Percentiles rank a stretch among this genome's conserved stretches.
These are phyloP conservation scores for Aphelinus atriplicis DNA, from an alignment of 1,140 invertebrate genomes.

Conservation along the genomic window DNA sequence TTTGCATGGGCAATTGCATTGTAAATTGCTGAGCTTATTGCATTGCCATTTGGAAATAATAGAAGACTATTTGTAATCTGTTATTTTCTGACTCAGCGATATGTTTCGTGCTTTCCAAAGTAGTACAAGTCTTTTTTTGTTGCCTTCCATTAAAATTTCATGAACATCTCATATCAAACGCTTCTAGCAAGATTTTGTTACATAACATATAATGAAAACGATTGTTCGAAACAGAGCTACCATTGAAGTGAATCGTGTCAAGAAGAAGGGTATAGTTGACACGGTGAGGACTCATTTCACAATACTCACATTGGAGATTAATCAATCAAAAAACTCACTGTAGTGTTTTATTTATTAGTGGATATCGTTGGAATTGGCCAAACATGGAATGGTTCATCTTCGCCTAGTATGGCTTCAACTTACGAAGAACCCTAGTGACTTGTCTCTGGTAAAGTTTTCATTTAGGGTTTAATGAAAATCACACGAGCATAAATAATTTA, in stretches of 20 bases:
- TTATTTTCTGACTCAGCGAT: no score
- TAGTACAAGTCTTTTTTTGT: no score
- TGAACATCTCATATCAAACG: constrained; percentile 5
- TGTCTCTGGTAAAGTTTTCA: constrained; percentile 74
- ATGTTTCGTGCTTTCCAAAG: no score
- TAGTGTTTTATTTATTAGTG: constrained; percentile 72
- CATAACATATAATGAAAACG: not conserved
- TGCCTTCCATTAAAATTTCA: constrained; percentile 18
- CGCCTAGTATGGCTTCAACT: constrained; percentile 88
- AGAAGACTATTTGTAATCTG: no score
- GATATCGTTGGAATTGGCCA: constrained; percentile 92
- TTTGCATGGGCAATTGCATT: constrained; percentile 6
- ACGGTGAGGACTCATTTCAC: constrained; percentile 68
- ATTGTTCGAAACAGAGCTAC: constrained; percentile 65
- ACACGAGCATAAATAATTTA: not conserved
- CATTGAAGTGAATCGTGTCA: constrained; percentile 74
- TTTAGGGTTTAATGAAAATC: constrained; percentile 24
- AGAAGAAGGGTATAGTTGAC: constrained; percentile 74
- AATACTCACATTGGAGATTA: no score
- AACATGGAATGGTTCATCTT: constrained; percentile 90
- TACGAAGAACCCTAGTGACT: constrained; percentile 74
- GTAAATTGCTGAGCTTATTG: no score
- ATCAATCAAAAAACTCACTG: constrained; percentile 15
- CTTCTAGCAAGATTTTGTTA: not conserved
- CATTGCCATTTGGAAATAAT: no score